Percentiles rank a stretch among this genome's conserved stretches.
phyloP scores from a whole-genome alignment of 2,113 vertebrate species.

The Oryzias melastigma region DNA sequence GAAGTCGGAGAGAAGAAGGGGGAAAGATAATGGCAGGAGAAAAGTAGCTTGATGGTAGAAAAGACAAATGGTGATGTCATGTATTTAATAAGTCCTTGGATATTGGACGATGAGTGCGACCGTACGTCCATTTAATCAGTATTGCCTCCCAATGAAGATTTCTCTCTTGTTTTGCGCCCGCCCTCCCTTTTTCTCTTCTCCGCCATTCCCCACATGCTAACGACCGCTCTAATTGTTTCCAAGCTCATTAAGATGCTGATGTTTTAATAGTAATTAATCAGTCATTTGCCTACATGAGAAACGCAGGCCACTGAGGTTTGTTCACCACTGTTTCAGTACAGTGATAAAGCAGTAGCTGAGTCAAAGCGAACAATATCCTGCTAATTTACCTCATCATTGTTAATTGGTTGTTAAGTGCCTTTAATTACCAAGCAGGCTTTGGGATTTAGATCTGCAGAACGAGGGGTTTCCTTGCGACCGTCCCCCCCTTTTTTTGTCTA shows the following conservation, averaged over 20 bases:
- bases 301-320: constrained; percentile 74
- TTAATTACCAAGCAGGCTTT: constrained; percentile 74
- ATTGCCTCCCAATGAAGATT: constrained; percentile 75
- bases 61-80: constrained; percentile 74
- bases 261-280: constrained; percentile 80
- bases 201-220: constrained; percentile 62
- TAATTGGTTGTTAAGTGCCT: constrained; percentile 80
- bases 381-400: constrained; percentile 79
- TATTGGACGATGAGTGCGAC: constrained; percentile 74
- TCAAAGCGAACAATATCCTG: constrained; percentile 73
- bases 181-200: constrained; percentile 47
- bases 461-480: constrained; percentile 38
- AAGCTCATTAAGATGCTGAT: constrained; percentile 74
- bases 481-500: constrained; percentile 39
- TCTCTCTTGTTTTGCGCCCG: constrained; percentile 59
- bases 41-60: constrained; percentile 63
- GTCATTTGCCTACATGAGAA: constrained; percentile 78
- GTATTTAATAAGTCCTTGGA: constrained; percentile 74
- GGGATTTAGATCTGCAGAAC: constrained; percentile 58
- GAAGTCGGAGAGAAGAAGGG: constrained; percentile 44
- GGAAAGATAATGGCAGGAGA: constrained; percentile 53
- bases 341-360: constrained; percentile 70
- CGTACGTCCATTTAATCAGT: constrained; percentile 76
- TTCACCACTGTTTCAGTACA: constrained; percentile 61
- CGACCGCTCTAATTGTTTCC: constrained; percentile 76